phyloP scores from a whole-genome alignment of 1,140 invertebrate genomes.

The Ips nitidus region DNA sequence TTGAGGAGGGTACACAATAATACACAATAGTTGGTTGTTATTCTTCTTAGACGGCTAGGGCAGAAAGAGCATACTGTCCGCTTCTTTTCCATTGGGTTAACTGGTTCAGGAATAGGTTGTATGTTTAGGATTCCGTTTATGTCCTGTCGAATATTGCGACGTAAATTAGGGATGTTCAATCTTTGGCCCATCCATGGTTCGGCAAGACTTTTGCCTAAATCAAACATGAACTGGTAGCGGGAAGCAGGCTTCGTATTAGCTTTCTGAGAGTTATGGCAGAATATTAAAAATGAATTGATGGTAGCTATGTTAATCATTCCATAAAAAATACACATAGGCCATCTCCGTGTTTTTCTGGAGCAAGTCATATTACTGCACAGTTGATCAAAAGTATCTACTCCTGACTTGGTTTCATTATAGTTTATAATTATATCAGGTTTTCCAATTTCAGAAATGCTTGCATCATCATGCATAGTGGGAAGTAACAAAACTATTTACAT shows the following conservation, averaged over 20 bases:
- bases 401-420: slow-evolving; percentile 55
- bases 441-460: slow-evolving; percentile 7
- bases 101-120: slow-evolving; percentile 2
- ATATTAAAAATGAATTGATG: slow-evolving; percentile 41
- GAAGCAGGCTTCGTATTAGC: slow-evolving; percentile 10
- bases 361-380: slow-evolving; percentile 48
- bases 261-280: slow-evolving; percentile 15
- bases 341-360: slow-evolving; percentile 28
- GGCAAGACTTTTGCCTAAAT: slow-evolving; percentile 18
- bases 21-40: slow-evolving; percentile 17
- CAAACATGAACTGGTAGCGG: slow-evolving; percentile 20
- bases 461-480: slow-evolving; percentile 10
- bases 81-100: slow-evolving; percentile 12
- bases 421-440: slow-evolving; percentile 38
- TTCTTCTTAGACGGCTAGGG: slow-evolving; percentile 18
- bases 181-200: slow-evolving; percentile 22
- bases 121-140: slow-evolving; percentile 12
- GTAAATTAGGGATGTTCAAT: slow-evolving; percentile 16
- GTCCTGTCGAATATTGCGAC: slow-evolving; percentile 17
- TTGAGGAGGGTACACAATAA: too few relatives aligned
- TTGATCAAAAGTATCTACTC: slow-evolving; percentile 54
- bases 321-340: slow-evolving; percentile 34
- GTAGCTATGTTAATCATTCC: slow-evolving; percentile 43
- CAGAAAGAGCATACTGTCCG: slow-evolving; percentile 17
- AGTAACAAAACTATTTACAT: slow-evolving; percentile 24